These are phyloP conservation scores for Ciconia stormi DNA, from an alignment of 2,113 vertebrate species.

Conservation along the genomic window DNA sequence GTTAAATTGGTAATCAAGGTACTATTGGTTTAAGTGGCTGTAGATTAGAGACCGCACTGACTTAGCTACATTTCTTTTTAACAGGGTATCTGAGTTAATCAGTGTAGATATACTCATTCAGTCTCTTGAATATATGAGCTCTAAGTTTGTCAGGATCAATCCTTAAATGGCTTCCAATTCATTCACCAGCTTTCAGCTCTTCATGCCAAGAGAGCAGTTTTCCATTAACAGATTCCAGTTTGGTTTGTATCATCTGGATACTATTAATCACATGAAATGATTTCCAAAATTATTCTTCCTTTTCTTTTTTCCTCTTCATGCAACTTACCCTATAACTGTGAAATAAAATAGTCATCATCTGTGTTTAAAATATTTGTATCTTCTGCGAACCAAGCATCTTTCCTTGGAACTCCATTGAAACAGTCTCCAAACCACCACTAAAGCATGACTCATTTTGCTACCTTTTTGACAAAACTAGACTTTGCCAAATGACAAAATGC, in stretches of 20 bases:
- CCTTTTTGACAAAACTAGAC: not conserved
- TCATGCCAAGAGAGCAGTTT: not conserved
- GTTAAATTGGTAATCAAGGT: slow-evolving; percentile 32
- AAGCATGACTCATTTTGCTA: not conserved
- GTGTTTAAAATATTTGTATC: not conserved
- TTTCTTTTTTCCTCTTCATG: not conserved
- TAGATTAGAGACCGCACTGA: not conserved
- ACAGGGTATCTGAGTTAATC: not conserved
- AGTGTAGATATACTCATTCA: not conserved
- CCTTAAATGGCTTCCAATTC: not conserved
- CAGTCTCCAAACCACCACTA: not conserved
- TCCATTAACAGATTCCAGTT: not conserved
- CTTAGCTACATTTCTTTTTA: slow-evolving; percentile 29
- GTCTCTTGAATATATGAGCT: not conserved
- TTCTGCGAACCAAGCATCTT: not conserved
- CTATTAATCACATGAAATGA: not conserved
- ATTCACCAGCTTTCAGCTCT: not conserved
- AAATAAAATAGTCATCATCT: not conserved
- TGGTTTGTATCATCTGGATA: not conserved
- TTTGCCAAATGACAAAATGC: not conserved
- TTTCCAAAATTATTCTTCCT: not conserved
- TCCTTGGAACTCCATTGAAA: not conserved
- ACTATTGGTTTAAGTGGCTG: not conserved
- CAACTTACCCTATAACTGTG: not conserved
- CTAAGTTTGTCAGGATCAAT: not conserved